Percentiles rank a stretch among this genome's conserved stretches.
Evolutionary conservation across 2,113 vertebrate genomes (phyloP).

Genomic region (Nothobranchius furzeri): DNA sequence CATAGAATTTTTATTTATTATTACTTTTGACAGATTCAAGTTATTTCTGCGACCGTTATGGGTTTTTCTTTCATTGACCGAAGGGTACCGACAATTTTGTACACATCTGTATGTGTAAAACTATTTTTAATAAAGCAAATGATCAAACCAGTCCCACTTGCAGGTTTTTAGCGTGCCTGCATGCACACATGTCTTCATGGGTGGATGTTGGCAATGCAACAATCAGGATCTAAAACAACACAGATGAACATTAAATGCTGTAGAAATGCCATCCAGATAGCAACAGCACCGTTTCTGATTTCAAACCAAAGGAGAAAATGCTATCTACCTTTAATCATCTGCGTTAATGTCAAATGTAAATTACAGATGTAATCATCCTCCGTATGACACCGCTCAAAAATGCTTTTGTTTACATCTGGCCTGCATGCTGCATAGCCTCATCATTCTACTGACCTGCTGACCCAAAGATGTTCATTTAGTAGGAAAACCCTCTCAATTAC

Average conservation of each 20-base stretch:
- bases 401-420: slow-evolving; percentile 43
- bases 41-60: too few species aligned
- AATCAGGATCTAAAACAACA: slow-evolving; percentile 32
- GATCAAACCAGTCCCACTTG: background rate
- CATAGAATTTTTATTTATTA: too few species aligned
- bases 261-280: slow-evolving; percentile 73
- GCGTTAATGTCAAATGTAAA: slow-evolving; percentile 76
- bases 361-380: slow-evolving; percentile 65
- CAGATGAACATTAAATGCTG: slow-evolving; percentile 51
- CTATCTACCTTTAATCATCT: slow-evolving; percentile 62
- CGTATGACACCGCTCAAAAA: slow-evolving; percentile 32
- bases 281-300: slow-evolving; percentile 47
- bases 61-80: too few species aligned
- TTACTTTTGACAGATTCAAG: too few species aligned
- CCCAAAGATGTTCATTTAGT: slow-evolving; percentile 10
- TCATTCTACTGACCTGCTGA: slow-evolving; percentile 12
- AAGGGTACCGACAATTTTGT: too few species aligned
- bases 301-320: slow-evolving; percentile 59
- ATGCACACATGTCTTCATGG: slow-evolving; percentile 5
- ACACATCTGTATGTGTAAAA: too few species aligned
- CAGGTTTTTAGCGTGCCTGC: background rate
- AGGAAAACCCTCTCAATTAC: slow-evolving; percentile 27
- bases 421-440: slow-evolving; percentile 20
- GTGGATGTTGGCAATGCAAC: background rate
- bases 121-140: background rate